Evolutionary conservation across 2,113 vertebrate species (phyloP), one percentile per base, ranked within the genome.

Genomic region (Oryzias celebensis): DNA sequence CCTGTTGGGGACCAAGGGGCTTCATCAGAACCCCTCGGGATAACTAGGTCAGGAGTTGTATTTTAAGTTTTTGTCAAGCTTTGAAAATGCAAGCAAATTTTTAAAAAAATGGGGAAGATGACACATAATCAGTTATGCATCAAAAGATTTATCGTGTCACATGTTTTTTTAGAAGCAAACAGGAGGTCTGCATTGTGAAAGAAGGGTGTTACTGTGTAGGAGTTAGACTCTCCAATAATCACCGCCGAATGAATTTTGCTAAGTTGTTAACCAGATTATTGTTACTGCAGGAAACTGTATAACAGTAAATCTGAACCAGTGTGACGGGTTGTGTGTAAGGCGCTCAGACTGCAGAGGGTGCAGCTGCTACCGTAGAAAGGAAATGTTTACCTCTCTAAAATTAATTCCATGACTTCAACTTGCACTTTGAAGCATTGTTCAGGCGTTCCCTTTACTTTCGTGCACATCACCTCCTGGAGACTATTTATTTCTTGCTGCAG

Each of bases 101-200:
- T n/a, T 7, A 20, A 42, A 52, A 36, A 44, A 44, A 24, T 48
- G 5, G 24, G 56, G 53, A 2, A 41, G 42, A 28, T 14, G 16
- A 59, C 28, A 52, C 58, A 10, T 7, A 26, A 8, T 14, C 5
- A 14, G 1, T 20, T 22, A 41, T n/a, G 59, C 54, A 42, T 50
- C 46, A 43, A 26, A 42, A 1, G 23, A 60, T 67, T 31, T 52
- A 74, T 64, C 49, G n/a, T 49, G 53, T 70, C 56, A 55, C 60
- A n/a, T 62, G 58, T 54, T 63, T 44, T 44, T 2, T 2, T 5
- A 31, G 26, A 71, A n/a, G 31, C 57, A 50, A 13, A 15, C 49
- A 65, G 46, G 17, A 52, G 18, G 71, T 52, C 15, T 58, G 78
- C 44, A 52, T 73, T 5, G 22, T 14, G n/a, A 31, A 45, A 22